Evolutionary conservation across 2,888 invertebrate species (phyloP).

Genomic region (Sacculina carcini): DNA sequence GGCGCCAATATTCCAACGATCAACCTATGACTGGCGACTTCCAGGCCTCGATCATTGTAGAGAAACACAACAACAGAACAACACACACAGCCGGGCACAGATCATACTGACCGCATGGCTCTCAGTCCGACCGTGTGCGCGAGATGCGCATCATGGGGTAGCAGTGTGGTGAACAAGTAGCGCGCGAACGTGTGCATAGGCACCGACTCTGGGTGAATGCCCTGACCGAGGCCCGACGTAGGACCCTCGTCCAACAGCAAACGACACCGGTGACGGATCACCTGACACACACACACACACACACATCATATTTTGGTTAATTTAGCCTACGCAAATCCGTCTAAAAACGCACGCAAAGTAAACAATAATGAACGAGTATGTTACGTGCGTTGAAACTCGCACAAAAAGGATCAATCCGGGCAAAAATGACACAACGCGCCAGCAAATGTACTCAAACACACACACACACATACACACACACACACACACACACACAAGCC

Average conservation of each 20-base stretch:
- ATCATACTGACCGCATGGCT: slow-evolving; percentile 36
- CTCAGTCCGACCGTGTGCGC: slow-evolving; percentile 50
- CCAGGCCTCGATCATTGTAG: too few species aligned
- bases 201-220: slow-evolving; percentile 50
- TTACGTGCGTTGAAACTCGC: too few species aligned
- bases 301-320: too few species aligned
- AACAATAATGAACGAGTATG: too few species aligned
- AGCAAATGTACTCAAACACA: too few species aligned
- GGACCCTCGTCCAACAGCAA: slow-evolving; percentile 49
- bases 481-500: too few species aligned
- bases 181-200: slow-evolving; percentile 62
- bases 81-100: not conserved
- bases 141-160: slow-evolving; percentile 45
- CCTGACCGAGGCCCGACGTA: slow-evolving; percentile 41
- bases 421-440: not conserved
- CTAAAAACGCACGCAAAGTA: too few species aligned
- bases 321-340: too few species aligned
- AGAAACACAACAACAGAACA: not conserved
- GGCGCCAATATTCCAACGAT: too few species aligned
- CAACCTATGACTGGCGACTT: too few species aligned
- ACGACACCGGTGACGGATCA: slow-evolving; percentile 34
- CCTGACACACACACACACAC: too few species aligned
- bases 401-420: not conserved
- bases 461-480: too few species aligned
- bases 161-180: slow-evolving; percentile 46